Percentiles rank a stretch among this genome's conserved stretches.
Evolutionary conservation across 2,113 vertebrate species (phyloP).

Genomic region (Ciconia stormi): DNA sequence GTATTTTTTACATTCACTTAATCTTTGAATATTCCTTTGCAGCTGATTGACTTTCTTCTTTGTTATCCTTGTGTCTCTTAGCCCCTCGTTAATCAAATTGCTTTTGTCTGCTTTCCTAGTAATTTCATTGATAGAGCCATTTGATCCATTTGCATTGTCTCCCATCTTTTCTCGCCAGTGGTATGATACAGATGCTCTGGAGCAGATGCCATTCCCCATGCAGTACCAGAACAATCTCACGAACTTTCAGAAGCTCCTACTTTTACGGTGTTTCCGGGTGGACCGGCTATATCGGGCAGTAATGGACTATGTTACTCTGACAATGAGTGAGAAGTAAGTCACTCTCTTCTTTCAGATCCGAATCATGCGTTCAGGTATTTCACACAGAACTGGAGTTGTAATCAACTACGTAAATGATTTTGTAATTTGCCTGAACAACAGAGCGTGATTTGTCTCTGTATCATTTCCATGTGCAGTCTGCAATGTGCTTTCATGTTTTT

Average conservation of each 20-base stretch:
- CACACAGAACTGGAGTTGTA: neutral
- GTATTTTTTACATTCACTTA: neutral
- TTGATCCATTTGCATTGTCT: neutral
- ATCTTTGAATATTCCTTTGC: neutral
- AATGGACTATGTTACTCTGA: conserved; percentile 84
- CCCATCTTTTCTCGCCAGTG: conserved; percentile 75
- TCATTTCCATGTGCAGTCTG: neutral
- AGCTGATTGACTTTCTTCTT: neutral
- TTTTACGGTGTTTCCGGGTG: conserved; percentile 92
- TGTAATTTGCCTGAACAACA: neutral
- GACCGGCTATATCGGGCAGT: conserved; percentile 93
- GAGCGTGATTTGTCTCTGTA: neutral
- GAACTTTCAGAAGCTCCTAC: conserved; percentile 88
- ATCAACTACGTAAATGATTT: rapidly evolving
- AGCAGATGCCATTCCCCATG: conserved; percentile 83
- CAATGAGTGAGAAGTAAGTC: conserved; percentile 89
- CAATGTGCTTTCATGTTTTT: neutral
- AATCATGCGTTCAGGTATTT: neutral
- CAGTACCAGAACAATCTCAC: conserved; percentile 78
- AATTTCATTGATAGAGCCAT: neutral
- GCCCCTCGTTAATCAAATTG: neutral
- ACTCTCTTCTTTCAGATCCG: neutral
- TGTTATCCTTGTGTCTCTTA: neutral
- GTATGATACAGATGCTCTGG: conserved; percentile 87
- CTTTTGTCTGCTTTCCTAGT: neutral